Evolutionary conservation across 2,797 vertebrate species (phyloP), one percentile per base, ranked within the genome.

Genomic region (Alosa sapidissima): DNA sequence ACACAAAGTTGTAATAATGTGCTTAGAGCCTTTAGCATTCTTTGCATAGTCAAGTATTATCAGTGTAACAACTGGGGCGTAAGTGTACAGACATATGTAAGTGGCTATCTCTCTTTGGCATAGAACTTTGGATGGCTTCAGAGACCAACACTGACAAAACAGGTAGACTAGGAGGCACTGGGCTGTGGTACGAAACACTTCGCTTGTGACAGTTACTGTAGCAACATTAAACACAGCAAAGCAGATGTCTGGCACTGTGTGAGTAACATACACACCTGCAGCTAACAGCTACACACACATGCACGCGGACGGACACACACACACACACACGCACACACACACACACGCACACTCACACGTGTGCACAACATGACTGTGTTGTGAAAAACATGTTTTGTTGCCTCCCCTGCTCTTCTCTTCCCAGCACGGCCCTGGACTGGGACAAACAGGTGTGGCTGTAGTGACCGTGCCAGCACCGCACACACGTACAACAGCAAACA

Each of bases 11-110:
- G 72, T 47, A 78, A 47, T 21, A 45, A 78, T 21, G 72, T 45
- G 72, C 13, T 78, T 16, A 78, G 72, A 45, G 72, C 72, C n/a
- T 78, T 21, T 47, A 24, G 72, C 72, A 10, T 45, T 78, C 85
- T 72, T 83, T 54, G 87, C 47, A 89, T 65, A 89, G 88, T 94
- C 90, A 93, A 93, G 91, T 92, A 91, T 87, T 85, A 91, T 90
- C 86, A 92, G 90, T 89, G 91, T 88, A 91, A 89, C 87, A 91
- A 85, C 86, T 21, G 88, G 88, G 82, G 24, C 84, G 85, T 91
- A 92, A 88, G 92, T 84, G 89, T 92, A 91, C 91, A 90, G 91
- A 81, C 8, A 78, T 72, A 72, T 65, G 36, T 72, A 36, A 14
- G 16, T 78, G 72, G 7, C 36, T 45, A 78, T 78, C 41, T 41